Evolutionary conservation across 2,113 vertebrate genomes (phyloP).

Genomic region (Alaudala cheleensis): DNA sequence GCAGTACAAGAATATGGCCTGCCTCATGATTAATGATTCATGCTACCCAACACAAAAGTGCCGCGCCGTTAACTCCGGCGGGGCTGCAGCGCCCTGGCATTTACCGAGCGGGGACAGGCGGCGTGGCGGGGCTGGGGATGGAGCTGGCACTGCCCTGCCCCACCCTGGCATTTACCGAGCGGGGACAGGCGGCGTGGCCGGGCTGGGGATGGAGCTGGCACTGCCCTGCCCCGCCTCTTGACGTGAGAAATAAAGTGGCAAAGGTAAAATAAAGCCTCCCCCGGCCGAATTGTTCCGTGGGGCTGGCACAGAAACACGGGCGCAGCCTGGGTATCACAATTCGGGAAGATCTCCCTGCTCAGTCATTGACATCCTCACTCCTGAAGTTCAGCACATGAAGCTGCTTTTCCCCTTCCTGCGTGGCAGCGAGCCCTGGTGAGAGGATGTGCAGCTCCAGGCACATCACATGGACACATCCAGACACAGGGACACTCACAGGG

Average conservation of each 20-base stretch:
- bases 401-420: neutral
- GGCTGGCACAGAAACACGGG: conserved; percentile 68
- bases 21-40: conserved; percentile 99
- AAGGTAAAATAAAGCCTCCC: conserved; percentile 57
- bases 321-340: conserved; percentile 43
- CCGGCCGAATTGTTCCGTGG: conserved; percentile 64
- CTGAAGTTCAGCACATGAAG: conserved; percentile 24
- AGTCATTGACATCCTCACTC: conserved; percentile 55
- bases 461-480: fast-evolving
- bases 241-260: conserved; percentile 73
- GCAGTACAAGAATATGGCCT: conserved; percentile 99
- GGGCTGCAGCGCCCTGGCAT: conserved; percentile 94
- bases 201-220: conserved; percentile 81
- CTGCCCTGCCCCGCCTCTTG: conserved; percentile 74
- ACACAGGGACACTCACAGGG: too few species aligned
- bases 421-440: neutral
- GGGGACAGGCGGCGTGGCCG: conserved; percentile 84
- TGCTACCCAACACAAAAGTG: conserved; percentile 99
- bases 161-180: conserved; percentile 94
- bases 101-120: conserved; percentile 91
- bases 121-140: conserved; percentile 78
- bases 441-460: neutral
- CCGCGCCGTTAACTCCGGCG: conserved; percentile 98
- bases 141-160: conserved; percentile 78
- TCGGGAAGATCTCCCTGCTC: conserved; percentile 17